Evolutionary conservation across 2,797 vertebrate species (phyloP).

Genomic region (Amniataba percoides): DNA sequence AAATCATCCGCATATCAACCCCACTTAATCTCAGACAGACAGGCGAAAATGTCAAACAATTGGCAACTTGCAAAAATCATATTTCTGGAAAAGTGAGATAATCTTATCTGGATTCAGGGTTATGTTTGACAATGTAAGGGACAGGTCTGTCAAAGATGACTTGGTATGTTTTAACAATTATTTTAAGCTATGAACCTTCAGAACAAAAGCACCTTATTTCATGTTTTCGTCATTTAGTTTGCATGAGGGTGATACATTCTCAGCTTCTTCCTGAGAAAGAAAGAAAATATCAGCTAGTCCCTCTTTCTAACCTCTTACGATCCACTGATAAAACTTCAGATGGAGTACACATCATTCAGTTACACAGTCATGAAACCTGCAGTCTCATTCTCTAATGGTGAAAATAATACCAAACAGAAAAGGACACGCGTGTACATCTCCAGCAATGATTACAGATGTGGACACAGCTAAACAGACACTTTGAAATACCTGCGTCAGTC

Average conservation of each 20-base stretch:
- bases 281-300: not conserved
- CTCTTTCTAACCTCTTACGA: not conserved
- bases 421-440: not conserved
- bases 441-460: not conserved
- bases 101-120: not conserved
- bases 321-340: not conserved
- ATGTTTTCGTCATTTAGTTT: too few relatives aligned
- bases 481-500: not conserved
- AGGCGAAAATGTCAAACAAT: slow-evolving; percentile 30
- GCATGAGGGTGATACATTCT: not conserved
- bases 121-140: not conserved
- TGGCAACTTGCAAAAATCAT: not conserved
- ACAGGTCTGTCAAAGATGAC: not conserved
- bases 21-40: slow-evolving; percentile 13
- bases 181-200: not conserved
- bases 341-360: not conserved
- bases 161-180: not conserved
- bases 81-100: not conserved
- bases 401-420: not conserved
- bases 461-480: not conserved
- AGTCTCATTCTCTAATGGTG: not conserved
- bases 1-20: slow-evolving; percentile 1
- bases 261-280: not conserved
- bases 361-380: not conserved
- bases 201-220: not conserved